Evolutionary conservation across 2,797 vertebrate species (phyloP).

Genomic region (Xyrichtys novacula): DNA sequence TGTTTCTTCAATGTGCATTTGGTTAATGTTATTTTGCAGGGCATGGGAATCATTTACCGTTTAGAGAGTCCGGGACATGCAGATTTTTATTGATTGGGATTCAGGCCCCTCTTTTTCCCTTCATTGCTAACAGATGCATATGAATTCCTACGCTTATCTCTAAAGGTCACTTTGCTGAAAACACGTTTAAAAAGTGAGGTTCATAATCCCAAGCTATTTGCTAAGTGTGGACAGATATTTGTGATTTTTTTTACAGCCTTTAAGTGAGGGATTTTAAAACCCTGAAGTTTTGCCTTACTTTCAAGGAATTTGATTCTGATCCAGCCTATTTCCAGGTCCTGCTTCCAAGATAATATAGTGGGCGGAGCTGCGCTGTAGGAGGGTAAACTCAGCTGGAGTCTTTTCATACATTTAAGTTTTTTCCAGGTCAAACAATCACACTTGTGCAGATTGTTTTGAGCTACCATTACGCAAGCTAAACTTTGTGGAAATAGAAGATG

Average conservation of each 20-base stretch:
- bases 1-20: too few relatives aligned
- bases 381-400: conserved; percentile 59
- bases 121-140: conserved; percentile 40
- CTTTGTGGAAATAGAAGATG: conserved; percentile 44
- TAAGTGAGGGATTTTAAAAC: background rate
- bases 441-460: conserved; percentile 54
- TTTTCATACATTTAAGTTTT: conserved; percentile 61
- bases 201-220: background rate
- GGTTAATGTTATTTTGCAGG: background rate
- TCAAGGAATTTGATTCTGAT: background rate
- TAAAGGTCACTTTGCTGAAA: conserved; percentile 26
- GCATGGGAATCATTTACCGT: conserved; percentile 3
- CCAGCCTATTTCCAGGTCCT: conserved; percentile 12
- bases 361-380: conserved; percentile 68
- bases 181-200: too few relatives aligned
- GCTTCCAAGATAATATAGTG: conserved; percentile 41
- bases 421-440: conserved; percentile 64
- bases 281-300: background rate
- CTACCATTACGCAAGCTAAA: conserved; percentile 37
- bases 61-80: conserved; percentile 4
- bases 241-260: background rate
- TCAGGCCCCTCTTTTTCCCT: background rate
- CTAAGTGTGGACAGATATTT: background rate
- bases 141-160: conserved; percentile 12
- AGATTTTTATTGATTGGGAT: conserved; percentile 35